Percentiles rank a stretch among this genome's conserved stretches.
phyloP scores from a whole-genome alignment of 2,888 invertebrate species.

The Mesoligia furuncula region DNA sequence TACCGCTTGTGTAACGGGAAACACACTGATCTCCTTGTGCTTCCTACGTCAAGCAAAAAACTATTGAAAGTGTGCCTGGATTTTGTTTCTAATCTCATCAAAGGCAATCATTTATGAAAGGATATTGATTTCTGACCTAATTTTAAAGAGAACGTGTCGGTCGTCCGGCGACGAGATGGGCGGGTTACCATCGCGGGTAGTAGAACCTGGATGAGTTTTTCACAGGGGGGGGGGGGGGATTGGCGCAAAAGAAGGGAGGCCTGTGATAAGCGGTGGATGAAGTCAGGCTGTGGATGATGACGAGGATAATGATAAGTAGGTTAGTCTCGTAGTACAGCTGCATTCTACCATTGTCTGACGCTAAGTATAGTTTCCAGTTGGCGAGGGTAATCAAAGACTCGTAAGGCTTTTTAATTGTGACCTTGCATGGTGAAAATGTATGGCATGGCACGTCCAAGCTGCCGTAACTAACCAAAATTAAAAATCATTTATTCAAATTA shows the following conservation, averaged over 20 bases:
- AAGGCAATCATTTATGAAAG: conserved; percentile 11
- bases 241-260: too few relatives aligned
- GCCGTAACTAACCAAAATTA: neutral
- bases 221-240: too few relatives aligned
- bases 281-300: too few relatives aligned
- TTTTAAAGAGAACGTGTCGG: neutral
- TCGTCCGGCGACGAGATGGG: too few relatives aligned
- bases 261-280: too few relatives aligned
- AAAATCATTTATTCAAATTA: neutral
- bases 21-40: conserved; percentile 34
- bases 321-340: neutral
- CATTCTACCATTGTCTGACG: neutral
- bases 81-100: neutral
- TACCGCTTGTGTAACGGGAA: conserved; percentile 17
- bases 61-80: neutral
- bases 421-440: neutral
- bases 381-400: neutral
- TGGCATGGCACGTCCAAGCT: neutral
- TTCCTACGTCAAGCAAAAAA: conserved; percentile 10
- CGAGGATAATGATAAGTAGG: neutral
- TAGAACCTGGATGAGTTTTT: too few relatives aligned
- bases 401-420: too few relatives aligned
- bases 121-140: conserved; percentile 25
- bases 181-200: too few relatives aligned
- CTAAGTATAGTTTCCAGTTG: neutral